Conservation (phyloP, 2,797 vertebrate genomes). For the Malurus leucopterus region DNA sequence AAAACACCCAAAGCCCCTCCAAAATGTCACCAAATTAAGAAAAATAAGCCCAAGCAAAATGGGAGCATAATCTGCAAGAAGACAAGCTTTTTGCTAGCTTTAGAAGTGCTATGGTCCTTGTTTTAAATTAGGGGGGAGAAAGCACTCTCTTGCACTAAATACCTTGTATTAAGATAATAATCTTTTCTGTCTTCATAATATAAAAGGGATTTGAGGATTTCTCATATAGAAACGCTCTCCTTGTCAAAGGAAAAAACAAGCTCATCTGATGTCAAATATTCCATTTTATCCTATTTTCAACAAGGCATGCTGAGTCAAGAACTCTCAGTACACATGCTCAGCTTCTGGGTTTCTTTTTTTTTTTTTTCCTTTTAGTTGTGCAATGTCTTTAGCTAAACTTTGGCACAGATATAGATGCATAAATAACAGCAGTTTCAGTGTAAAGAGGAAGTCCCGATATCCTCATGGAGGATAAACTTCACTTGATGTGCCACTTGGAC, state of each 20-base stretch:
- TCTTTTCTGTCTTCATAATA: neutral
- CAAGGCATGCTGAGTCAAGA: neutral
- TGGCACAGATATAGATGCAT: constrained; percentile 1
- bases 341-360: neutral
- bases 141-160: neutral
- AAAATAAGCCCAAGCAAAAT: neutral
- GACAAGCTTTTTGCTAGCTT: fast-evolving
- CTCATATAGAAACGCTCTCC: neutral
- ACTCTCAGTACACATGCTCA: neutral
- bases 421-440: constrained; percentile 15
- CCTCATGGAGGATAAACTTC: constrained; percentile 3
- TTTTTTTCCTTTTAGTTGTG: neutral
- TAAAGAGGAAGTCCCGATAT: constrained; percentile 27
- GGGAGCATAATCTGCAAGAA: neutral
- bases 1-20: fast-evolving
- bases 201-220: neutral
- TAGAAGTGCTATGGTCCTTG: neutral
- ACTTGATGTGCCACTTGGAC: constrained; percentile 38
- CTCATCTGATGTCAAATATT: neutral
- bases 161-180: neutral
- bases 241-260: neutral
- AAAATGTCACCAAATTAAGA: neutral
- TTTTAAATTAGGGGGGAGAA: neutral
- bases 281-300: neutral
- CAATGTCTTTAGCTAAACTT: constrained; percentile 36